A percentile compares a stretch with the other conserved stretches of the same genome.
Conservation (phyloP, 2,113 vertebrate species). For the Thryonomys swinderianus region DNA sequence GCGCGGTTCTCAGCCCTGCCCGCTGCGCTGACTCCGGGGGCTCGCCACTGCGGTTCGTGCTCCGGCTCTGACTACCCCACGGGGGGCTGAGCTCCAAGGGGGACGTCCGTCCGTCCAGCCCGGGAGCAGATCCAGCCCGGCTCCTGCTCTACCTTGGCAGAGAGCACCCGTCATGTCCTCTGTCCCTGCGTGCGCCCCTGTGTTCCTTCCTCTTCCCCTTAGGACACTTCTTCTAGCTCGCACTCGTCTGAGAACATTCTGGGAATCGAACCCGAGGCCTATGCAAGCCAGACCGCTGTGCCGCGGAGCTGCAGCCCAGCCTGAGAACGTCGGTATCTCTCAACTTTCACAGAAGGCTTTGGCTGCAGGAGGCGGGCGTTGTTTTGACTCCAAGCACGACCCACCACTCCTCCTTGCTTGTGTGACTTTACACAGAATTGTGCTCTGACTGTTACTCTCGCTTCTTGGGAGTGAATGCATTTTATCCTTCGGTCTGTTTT, state of each 20-base stretch:
- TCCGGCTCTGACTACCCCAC: rapidly evolving
- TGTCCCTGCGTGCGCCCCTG: neutral
- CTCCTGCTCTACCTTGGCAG: no score
- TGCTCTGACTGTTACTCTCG: neutral
- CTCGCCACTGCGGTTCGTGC: no score
- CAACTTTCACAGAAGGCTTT: neutral
- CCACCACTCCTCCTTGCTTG: neutral
- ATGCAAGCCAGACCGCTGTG: neutral
- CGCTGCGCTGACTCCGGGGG: neutral
- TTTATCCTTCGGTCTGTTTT: neutral
- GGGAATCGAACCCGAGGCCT: neutral
- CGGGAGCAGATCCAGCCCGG: neutral
- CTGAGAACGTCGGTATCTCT: neutral
- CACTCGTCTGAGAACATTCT: no score
- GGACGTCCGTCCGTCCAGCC: neutral
- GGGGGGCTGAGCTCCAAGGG: neutral
- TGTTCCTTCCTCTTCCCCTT: neutral
- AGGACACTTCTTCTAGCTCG: neutral
- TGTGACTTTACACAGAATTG: neutral
- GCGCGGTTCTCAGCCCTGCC: no score
- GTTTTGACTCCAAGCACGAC: neutral
- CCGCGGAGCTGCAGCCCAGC: neutral
- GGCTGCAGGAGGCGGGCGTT: neutral
- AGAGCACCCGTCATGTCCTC: neutral
- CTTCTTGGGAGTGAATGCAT: neutral